Evolutionary conservation across 2,797 vertebrate species (phyloP).

Genomic region (Enteromius viviparus): DNA sequence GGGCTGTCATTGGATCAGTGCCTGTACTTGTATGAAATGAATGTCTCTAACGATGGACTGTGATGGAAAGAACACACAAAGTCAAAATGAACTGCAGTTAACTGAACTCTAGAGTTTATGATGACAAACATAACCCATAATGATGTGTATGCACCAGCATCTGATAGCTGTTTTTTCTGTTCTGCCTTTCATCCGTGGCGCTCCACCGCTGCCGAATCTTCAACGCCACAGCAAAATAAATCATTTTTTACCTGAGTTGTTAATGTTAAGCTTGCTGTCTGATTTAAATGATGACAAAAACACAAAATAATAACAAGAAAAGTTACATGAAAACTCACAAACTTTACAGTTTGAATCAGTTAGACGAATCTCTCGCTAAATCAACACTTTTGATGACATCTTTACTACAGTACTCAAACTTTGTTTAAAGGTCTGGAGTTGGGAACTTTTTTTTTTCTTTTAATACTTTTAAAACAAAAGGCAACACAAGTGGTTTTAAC

Average conservation of each 20-base stretch:
- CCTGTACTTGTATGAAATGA: neutral
- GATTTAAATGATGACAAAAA: constrained; percentile 5
- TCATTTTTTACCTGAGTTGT: constrained; percentile 7
- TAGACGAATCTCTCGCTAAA: neutral
- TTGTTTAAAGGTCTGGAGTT: neutral
- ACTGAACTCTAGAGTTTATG: constrained; percentile 5
- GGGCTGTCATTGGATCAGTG: constrained; percentile 18
- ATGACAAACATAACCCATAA: constrained; percentile 22
- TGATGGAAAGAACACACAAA: neutral
- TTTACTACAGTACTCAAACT: neutral
- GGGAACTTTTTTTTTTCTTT: neutral
- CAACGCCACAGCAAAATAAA: neutral
- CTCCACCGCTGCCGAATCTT: neutral
- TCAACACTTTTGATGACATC: neutral
- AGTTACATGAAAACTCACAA: neutral
- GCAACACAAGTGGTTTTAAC: neutral
- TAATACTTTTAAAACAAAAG: neutral
- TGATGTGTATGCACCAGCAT: constrained; percentile 11
- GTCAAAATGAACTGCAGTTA: neutral
- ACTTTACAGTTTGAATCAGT: neutral
- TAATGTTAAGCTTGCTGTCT: constrained; percentile 7
- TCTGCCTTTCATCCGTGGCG: constrained; percentile 5
- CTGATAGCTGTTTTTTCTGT: constrained; percentile 5
- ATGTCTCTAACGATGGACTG: constrained; percentile 4
- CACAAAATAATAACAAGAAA: neutral